Evolutionary conservation across 2,113 vertebrate genomes (phyloP), one percentile per base, ranked within the genome.

Genomic region (Nothobranchius furzeri): DNA sequence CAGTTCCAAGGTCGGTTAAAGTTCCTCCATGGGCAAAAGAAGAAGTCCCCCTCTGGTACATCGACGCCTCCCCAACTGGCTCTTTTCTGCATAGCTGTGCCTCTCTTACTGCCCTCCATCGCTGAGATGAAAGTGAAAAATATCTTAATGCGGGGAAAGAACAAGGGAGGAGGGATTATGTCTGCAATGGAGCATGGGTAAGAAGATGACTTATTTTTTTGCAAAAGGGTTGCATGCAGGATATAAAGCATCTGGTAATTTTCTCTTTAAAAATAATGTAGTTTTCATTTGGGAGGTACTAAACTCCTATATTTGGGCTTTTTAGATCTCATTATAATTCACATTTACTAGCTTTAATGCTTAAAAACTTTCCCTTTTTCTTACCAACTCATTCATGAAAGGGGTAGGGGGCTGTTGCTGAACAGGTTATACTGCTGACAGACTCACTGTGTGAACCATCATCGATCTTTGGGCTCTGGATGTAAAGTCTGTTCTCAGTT

Each of bases 1-100:
- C 96, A 99, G 89, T 97, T 99, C 85, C 96, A 98, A 90, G 98
- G 98, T 15, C 94, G 93, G 64, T 79, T 99, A 2, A 98, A 96
- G 78, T 96, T 98, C 85, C 94, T 99, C 69, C 91, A 96, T 0
- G 97, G 97, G n/a, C 97, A 99, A 89, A 96, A 94, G 73, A 97
- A 94, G 92, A 98, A 95, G 76, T 91, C 92, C 0, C 79, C 86
- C 0, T 95, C 95, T 0, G 97, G 96, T 36, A 82, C 91, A 0
- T 70, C 59, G 15, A 0, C 95, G 61, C 94, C 94, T 25, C 94
- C 96, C 0, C 95, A 94, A 85, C 90, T 99, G 57, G 96, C 95
- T 0, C 90, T 99, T 70, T 99, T 99, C 91, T 98, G 96, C 77
- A 84, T 96, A 3, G 97, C 89, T 9, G 94, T 92, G 2, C 98